Conservation (phyloP, 1,140 invertebrate genomes). For the Drosophila teissieri region DNA sequence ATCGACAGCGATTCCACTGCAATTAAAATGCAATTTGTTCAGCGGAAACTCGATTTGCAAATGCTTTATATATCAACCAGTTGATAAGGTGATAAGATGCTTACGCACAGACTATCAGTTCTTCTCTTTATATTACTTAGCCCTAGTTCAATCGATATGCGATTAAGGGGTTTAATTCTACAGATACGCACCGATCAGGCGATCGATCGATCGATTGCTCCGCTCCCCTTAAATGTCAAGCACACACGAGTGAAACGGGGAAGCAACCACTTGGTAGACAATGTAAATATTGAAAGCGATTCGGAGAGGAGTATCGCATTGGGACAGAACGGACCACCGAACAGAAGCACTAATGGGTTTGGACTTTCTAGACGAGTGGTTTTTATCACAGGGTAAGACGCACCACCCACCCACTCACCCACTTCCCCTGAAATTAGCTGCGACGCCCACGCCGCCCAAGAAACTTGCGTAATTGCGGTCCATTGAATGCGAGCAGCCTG, state of each 20-base stretch:
- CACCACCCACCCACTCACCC: background rate
- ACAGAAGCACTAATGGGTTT: constrained; percentile 68
- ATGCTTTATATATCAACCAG: background rate
- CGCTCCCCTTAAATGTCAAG: constrained; percentile 61
- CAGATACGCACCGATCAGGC: constrained; percentile 50
- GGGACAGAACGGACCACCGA: constrained; percentile 23
- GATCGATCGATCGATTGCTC: constrained; percentile 54
- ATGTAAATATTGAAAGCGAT: constrained; percentile 72
- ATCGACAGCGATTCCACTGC: background rate
- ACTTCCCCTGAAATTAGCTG: constrained; percentile 33
- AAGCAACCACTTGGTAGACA: constrained; percentile 52
- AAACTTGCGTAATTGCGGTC: constrained; percentile 73
- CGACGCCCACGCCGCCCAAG: constrained; percentile 24
- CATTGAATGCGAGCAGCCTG: constrained; percentile 36
- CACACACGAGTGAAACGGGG: constrained; percentile 27
- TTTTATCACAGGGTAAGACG: constrained; percentile 83
- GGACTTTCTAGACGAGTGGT: constrained; percentile 84
- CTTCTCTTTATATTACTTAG: background rate
- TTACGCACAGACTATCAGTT: background rate
- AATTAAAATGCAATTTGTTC: background rate
- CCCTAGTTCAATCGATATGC: constrained; percentile 63
- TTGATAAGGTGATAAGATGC: background rate
- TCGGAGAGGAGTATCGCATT: constrained; percentile 43
- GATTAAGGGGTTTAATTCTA: constrained; percentile 51
- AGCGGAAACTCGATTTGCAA: background rate